phyloP scores from a whole-genome alignment of 2,113 vertebrate genomes.

The Vidua chalybeata region DNA sequence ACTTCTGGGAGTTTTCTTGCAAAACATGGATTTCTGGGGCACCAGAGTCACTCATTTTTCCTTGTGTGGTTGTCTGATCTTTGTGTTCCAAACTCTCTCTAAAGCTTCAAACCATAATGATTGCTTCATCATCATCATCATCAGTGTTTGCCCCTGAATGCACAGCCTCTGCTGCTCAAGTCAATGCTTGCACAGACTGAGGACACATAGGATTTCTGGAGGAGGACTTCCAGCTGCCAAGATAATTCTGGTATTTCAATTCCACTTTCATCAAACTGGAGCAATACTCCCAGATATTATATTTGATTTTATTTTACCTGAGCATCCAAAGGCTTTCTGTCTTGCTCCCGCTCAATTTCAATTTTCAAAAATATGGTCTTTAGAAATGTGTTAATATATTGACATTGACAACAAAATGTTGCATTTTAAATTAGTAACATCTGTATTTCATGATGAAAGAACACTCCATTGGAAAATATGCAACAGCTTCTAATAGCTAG shows the following conservation, averaged over 20 bases:
- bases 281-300: background rate
- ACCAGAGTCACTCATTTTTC: background rate
- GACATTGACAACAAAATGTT: background rate
- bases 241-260: background rate
- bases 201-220: background rate
- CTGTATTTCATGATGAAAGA: background rate
- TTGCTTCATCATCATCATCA: background rate
- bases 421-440: background rate
- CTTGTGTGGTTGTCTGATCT: background rate
- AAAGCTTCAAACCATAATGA: background rate
- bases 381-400: background rate
- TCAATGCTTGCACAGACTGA: background rate
- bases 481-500: background rate
- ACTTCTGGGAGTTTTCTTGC: background rate
- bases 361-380: background rate
- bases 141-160: background rate
- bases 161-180: background rate
- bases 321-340: background rate
- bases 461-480: background rate
- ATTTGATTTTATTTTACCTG: background rate
- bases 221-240: background rate
- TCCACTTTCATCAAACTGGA: background rate
- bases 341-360: background rate
- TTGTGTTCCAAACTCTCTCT: background rate
- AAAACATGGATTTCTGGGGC: background rate